Conservation (phyloP, 53 echinoderm and acorn worm species). For the Arbacia lixula region DNA sequence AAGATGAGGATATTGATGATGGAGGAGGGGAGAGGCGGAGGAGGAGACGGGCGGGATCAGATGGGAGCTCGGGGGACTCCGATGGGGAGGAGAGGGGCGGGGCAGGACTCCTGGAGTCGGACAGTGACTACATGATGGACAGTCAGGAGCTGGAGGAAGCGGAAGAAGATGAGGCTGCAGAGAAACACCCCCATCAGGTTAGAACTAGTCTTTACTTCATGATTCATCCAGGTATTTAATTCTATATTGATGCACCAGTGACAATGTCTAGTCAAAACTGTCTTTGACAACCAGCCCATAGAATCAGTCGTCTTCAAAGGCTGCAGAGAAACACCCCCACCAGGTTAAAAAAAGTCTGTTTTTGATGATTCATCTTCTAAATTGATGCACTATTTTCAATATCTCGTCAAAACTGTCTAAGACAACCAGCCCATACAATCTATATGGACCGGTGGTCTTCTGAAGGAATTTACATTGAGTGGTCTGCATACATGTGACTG, state of each 20-base stretch:
- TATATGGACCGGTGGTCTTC: too few relatives aligned
- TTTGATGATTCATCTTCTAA: too few relatives aligned
- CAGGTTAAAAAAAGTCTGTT: background rate
- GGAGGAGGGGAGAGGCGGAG: constrained; percentile 81
- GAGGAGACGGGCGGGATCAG: constrained; percentile 54
- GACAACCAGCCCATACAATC: too few relatives aligned
- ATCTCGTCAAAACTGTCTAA: too few relatives aligned
- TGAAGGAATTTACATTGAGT: too few relatives aligned
- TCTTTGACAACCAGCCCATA: too few relatives aligned
- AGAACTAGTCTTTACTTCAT: background rate
- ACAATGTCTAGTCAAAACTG: too few relatives aligned
- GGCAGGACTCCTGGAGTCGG: constrained; percentile 75
- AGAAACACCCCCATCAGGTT: constrained; percentile 28
- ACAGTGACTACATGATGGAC: constrained; percentile 97
- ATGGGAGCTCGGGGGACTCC: constrained; percentile 64
- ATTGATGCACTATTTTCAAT: too few relatives aligned
- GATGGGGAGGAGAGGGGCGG: constrained; percentile 67
- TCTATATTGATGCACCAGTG: too few relatives aligned
- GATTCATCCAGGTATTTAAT: too few relatives aligned
- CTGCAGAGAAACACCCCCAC: constrained; percentile 30
- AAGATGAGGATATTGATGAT: constrained; percentile 81
- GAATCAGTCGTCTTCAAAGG: too few relatives aligned
- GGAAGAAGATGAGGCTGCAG: constrained; percentile 67
- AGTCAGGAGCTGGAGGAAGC: constrained; percentile 70
- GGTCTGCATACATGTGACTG: too few relatives aligned